These are phyloP conservation scores for Anas capensis DNA, from an alignment of 2,797 vertebrate species.

Conservation along the genomic window DNA sequence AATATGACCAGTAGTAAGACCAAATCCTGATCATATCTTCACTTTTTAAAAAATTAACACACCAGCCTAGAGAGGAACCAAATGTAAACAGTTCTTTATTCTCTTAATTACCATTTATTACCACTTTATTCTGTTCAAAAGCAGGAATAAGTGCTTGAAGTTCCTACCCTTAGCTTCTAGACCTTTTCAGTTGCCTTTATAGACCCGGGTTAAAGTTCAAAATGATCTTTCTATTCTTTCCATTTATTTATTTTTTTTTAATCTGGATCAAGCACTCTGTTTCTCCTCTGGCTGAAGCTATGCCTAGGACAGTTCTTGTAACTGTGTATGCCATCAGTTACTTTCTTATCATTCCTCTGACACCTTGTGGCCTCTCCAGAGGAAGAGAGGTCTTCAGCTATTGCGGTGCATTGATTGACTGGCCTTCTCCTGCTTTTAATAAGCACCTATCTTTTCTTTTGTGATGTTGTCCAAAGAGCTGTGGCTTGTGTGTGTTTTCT, in stretches of 20 bases:
- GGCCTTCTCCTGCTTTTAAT: neutral
- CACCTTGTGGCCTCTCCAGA: neutral
- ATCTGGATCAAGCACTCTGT: neutral
- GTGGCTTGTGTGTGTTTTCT: accelerated
- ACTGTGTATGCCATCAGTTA: neutral
- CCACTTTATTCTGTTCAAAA: neutral
- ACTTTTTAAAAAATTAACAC: neutral
- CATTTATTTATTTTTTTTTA: neutral
- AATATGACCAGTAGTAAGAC: neutral
- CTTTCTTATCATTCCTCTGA: neutral
- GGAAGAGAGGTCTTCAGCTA: accelerated
- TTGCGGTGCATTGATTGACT: neutral
- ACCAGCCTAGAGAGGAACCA: neutral
- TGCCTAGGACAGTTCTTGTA: neutral
- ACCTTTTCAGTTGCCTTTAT: neutral
- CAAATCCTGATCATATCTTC: neutral
- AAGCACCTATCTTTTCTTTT: neutral
- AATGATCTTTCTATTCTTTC: neutral
- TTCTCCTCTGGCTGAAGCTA: neutral
- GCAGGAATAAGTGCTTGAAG: neutral
- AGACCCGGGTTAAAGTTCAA: neutral
- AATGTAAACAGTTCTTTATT: neutral
- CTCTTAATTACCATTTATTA: neutral
- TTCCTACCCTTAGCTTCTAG: neutral
- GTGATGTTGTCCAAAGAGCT: neutral